Base-by-base conservation (phyloP, 2,888 invertebrate species). In the Mellilla xanthometata region DNA sequence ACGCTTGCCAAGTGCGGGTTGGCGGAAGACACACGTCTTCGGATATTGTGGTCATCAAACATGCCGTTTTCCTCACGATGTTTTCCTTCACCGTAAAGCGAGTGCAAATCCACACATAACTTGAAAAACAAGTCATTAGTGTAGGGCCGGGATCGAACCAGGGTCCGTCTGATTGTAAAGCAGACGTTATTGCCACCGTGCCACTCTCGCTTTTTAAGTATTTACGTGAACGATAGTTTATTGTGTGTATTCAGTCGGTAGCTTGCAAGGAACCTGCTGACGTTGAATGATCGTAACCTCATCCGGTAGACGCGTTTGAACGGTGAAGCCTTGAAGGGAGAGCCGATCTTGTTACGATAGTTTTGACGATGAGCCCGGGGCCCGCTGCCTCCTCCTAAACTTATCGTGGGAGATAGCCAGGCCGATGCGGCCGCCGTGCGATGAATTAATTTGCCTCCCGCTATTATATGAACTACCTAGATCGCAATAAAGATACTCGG, bases 341-440 rank as follows among this genome's bases (percentile, higher is more conserved):
- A 81, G 72, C 68, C 69, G 83, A 85, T 85, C 81, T 81, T 76
- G 73, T 80, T 80, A 76, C 72, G 82, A 83, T 84, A 86, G 85
- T 73, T 73, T 76, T 75, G 68, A 67, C 73, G 70, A 72, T 68
- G 62, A 69, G 69, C 74, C 77, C 65, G 57, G 61, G 65, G 67
- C 42, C 27, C 31, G 11, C 31, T 6, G 39, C 38, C 27, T 34
- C 33, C 39, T 56, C 68, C 68, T 51, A 68, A 80, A 80, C 74
- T 80, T 84, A 81, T 82, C 80, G 68, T 68, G 64, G 65, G 60
- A 74, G 78, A 83, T 83, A 78, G 65, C 59, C 57, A 50, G 52
- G 49, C 44, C 58, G 58, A 50, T 54, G 70, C 65, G 61, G 72
- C 67, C 68, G 75, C 67, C 85, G 81, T 82, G 81, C 76, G 72